Evolutionary conservation across 2,888 invertebrate genomes (phyloP).

Genomic region (Amitus sp.): DNA sequence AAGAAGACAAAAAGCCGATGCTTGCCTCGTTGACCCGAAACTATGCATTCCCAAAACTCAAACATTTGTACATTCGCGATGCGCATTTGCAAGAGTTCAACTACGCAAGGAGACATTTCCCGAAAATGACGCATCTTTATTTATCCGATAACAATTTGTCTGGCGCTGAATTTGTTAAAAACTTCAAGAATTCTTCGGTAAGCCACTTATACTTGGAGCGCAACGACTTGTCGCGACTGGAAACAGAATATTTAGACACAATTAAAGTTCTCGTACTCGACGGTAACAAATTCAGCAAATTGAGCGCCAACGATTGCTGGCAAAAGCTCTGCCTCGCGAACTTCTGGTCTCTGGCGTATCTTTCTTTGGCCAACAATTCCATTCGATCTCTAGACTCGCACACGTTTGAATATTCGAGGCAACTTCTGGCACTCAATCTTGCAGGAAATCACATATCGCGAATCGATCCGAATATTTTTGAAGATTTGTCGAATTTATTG

Average conservation of each 20-base stretch:
- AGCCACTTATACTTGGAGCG: slow-evolving; percentile 3
- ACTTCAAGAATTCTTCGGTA: neutral
- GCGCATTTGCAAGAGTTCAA: neutral
- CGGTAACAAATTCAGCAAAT: neutral
- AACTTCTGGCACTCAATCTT: neutral
- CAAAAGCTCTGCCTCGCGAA: neutral
- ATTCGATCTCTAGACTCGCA: neutral
- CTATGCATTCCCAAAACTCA: neutral
- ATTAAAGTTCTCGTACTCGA: neutral
- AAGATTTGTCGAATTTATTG: neutral
- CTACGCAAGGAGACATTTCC: neutral
- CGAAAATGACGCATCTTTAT: slow-evolving; percentile 1
- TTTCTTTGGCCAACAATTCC: slow-evolving; percentile 15
- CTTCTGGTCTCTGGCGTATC: neutral
- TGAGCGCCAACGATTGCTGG: neutral
- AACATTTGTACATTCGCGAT: neutral
- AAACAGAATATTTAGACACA: neutral
- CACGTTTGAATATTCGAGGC: neutral
- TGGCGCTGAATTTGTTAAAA: neutral
- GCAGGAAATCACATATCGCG: neutral
- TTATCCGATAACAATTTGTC: neutral
- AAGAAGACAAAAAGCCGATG: neutral
- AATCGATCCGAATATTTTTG: neutral
- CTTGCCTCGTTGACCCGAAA: too few species aligned
- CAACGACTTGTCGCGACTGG: neutral